Conservation (phyloP, 2,797 vertebrate species). For the Lerista edwardsae region DNA sequence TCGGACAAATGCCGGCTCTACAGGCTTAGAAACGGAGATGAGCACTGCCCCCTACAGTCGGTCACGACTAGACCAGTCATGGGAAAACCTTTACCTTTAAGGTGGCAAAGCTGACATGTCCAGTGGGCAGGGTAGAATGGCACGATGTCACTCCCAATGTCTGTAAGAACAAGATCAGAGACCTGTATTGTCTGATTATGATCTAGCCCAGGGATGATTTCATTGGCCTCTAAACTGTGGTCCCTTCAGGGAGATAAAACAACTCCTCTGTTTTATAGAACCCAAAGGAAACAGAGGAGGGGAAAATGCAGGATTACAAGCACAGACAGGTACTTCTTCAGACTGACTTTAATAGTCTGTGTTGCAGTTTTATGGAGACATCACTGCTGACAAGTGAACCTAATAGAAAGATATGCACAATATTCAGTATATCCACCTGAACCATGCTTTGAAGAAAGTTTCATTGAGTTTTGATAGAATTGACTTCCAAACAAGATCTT, state of each 20-base stretch:
- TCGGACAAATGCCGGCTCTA: no score
- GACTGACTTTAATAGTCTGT: background rate
- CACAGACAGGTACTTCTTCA: background rate
- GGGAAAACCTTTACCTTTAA: no score
- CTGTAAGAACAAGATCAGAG: background rate
- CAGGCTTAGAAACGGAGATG: no score
- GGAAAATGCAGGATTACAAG: background rate
- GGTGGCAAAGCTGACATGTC: background rate
- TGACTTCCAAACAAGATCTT: background rate
- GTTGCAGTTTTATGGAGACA: background rate
- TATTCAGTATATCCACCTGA: background rate
- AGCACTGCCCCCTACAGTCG: no score
- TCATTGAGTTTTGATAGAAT: background rate
- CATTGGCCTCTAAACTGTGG: background rate
- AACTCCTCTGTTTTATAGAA: background rate
- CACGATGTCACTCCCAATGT: no score
- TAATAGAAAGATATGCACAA: background rate
- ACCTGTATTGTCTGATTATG: background rate
- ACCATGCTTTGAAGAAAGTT: background rate
- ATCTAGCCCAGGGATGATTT: background rate
- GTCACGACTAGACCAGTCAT: no score
- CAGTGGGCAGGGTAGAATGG: background rate
- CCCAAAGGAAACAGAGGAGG: background rate
- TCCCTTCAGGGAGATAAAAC: background rate
- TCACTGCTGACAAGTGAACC: background rate